Evolutionary conservation across 1,140 invertebrate species (phyloP).

Genomic region (Samia ricini): DNA sequence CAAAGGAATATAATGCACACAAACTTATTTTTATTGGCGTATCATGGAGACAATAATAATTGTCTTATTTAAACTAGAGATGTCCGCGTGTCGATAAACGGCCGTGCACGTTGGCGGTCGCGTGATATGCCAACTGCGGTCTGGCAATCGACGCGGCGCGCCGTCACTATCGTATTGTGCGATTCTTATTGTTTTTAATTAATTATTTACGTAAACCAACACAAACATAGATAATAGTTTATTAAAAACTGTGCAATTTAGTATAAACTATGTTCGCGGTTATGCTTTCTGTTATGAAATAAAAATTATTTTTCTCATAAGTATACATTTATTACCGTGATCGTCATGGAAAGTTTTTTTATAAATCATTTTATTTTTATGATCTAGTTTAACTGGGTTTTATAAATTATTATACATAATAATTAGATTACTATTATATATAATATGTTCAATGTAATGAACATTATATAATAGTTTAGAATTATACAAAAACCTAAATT

Average conservation of each 20-base stretch:
- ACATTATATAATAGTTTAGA: too few relatives aligned
- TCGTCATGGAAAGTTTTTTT: too few relatives aligned
- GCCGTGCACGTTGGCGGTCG: slow-evolving; percentile 25
- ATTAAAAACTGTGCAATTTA: background rate
- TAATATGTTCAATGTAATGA: too few relatives aligned
- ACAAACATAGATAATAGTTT: background rate
- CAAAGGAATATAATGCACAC: background rate
- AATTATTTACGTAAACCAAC: slow-evolving; percentile 22
- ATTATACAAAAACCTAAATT: too few relatives aligned
- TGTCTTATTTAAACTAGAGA: slow-evolving; percentile 5
- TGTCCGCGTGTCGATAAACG: slow-evolving; percentile 3
- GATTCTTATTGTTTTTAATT: slow-evolving; percentile 40
- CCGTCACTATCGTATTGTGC: slow-evolving; percentile 19
- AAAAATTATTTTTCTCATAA: too few relatives aligned
- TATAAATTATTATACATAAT: too few relatives aligned
- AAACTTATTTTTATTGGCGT: slow-evolving; percentile 17
- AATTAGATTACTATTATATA: too few relatives aligned
- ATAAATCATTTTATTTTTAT: too few relatives aligned
- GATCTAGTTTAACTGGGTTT: too few relatives aligned
- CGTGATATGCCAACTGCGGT: slow-evolving; percentile 47
- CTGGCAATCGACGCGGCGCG: slow-evolving; percentile 13
- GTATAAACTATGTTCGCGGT: background rate
- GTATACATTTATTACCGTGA: too few relatives aligned
- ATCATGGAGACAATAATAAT: background rate
- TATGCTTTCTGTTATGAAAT: too few relatives aligned